Evolutionary conservation across 1,140 invertebrate species (phyloP).

Genomic region (Oreohelix idahoensis): DNA sequence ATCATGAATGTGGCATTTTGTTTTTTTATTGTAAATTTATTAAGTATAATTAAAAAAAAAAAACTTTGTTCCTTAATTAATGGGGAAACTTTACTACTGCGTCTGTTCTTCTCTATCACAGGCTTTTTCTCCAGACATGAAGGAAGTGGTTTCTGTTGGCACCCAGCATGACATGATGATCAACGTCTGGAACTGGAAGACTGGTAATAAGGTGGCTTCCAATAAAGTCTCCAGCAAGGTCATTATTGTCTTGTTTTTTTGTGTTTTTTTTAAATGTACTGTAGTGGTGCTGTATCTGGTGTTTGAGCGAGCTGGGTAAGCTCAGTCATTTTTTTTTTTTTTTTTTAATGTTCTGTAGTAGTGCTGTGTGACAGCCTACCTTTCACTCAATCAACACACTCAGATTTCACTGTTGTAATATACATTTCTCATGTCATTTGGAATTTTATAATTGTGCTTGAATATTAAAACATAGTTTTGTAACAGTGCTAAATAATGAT

Average conservation of each 20-base stretch:
- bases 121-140: slow-evolving; percentile 94
- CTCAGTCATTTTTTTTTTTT: not conserved
- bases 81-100: no score
- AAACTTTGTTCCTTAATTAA: no score
- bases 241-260: slow-evolving; percentile 5
- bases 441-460: no score
- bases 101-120: slow-evolving; percentile 69
- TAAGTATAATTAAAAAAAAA: no score
- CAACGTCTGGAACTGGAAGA: slow-evolving; percentile 96
- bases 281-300: not conserved
- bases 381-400: no score
- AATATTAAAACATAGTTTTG: no score
- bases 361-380: no score
- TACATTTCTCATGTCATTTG: no score
- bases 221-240: slow-evolving; percentile 92
- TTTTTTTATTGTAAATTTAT: no score
- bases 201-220: slow-evolving; percentile 91
- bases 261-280: not conserved
- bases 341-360: not conserved
- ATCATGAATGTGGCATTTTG: no score
- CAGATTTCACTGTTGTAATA: no score
- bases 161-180: slow-evolving; percentile 98
- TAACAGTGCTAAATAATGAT: no score
- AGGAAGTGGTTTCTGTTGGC: slow-evolving; percentile 94
- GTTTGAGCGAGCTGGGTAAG: not conserved